Conservation (phyloP, 2,888 invertebrate species). For the Agelastica alni region DNA sequence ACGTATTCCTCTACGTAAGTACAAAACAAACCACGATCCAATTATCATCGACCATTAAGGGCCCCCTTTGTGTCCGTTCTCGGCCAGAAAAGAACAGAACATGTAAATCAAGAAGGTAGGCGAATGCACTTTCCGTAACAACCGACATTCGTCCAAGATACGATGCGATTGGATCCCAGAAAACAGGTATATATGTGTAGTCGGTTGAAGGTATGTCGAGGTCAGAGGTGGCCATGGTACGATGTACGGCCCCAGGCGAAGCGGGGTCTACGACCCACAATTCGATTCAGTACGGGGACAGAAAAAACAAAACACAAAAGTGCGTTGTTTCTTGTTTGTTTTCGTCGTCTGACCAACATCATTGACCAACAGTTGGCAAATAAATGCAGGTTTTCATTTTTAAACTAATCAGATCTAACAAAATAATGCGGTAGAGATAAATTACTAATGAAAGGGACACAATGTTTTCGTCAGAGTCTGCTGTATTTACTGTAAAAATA, state of each 20-base stretch:
- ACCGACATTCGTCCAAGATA: constrained; percentile 10
- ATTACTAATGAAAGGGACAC: too few species aligned
- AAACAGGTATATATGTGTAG: constrained; percentile 48
- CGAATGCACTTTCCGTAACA: constrained; percentile 18
- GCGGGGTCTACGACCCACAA: constrained; percentile 53
- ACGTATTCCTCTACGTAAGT: too few species aligned
- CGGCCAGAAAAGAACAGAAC: not conserved
- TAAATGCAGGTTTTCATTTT: too few species aligned
- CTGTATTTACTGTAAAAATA: too few species aligned
- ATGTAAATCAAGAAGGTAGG: constrained; percentile 20
- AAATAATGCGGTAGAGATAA: too few species aligned
- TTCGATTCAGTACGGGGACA: constrained; percentile 32
- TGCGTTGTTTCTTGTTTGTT: too few species aligned
- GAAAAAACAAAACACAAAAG: too few species aligned
- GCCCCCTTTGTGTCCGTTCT: not conserved
- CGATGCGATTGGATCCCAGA: constrained; percentile 26
- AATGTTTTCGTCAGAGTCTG: too few species aligned
- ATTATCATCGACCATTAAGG: not conserved
- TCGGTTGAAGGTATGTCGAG: constrained; percentile 55
- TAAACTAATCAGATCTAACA: too few species aligned
- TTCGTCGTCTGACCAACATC: constrained; percentile 21
- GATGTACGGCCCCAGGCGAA: constrained; percentile 51
- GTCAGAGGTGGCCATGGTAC: constrained; percentile 56
- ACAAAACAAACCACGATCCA: not conserved
- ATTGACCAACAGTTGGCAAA: constrained; percentile 27